Percentiles rank a stretch among this genome's conserved stretches.
These are phyloP conservation scores for Sphyrna mokarran DNA, from an alignment of 2,113 vertebrate species.

Conservation along the genomic window DNA sequence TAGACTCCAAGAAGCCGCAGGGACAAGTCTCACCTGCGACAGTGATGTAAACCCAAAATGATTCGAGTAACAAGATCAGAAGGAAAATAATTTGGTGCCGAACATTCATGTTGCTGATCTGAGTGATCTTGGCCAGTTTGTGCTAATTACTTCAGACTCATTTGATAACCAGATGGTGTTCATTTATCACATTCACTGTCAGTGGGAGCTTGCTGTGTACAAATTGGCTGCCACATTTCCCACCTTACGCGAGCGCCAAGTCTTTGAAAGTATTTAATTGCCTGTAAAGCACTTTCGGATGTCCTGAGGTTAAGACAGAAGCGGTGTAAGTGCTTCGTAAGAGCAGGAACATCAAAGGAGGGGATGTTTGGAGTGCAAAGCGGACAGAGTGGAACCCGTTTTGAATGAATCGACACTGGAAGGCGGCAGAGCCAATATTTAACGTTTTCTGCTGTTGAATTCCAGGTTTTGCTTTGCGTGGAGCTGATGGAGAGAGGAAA, in stretches of 20 bases:
- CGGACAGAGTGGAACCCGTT: background rate
- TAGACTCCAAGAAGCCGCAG: background rate
- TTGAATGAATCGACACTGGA: background rate
- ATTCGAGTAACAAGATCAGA: background rate
- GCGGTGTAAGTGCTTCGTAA: too few relatives aligned
- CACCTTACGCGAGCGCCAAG: background rate
- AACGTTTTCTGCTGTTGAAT: background rate
- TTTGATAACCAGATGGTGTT: background rate
- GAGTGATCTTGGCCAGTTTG: background rate
- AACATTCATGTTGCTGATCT: background rate
- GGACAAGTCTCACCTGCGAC: background rate
- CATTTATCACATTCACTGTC: background rate
- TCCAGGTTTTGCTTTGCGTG: background rate
- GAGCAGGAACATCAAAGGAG: background rate
- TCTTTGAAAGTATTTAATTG: background rate
- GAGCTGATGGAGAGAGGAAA: too few relatives aligned
- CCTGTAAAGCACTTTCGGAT: background rate
- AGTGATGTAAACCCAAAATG: background rate
- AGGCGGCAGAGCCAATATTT: background rate
- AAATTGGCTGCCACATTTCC: background rate
- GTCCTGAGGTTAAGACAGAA: background rate
- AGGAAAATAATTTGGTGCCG: too few relatives aligned
- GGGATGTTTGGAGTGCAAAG: background rate
- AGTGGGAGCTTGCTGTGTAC: background rate
- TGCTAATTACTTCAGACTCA: background rate